A percentile compares a stretch with the other conserved stretches of the same genome.
Evolutionary conservation across 2,113 vertebrate species (phyloP).

Genomic region (Butastur rufipennis): DNA sequence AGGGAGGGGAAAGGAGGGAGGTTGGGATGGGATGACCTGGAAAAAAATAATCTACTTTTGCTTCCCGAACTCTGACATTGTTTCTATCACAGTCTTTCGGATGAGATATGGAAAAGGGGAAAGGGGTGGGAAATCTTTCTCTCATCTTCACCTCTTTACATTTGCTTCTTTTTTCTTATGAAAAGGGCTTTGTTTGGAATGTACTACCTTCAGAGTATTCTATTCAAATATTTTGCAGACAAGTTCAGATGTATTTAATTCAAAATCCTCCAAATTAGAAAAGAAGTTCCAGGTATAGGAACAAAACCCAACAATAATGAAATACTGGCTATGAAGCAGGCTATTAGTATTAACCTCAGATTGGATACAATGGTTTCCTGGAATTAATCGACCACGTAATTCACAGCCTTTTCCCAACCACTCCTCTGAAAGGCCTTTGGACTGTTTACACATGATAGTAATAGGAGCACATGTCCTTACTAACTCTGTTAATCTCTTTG

Average conservation of each 20-base stretch:
- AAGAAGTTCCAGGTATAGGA: background rate
- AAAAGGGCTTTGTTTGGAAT: background rate
- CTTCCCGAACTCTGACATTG: background rate
- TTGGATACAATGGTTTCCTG: constrained; percentile 1
- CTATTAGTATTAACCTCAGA: background rate
- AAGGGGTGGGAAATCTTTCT: background rate
- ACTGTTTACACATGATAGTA: background rate
- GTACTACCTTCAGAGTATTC: background rate
- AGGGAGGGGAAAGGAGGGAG: background rate
- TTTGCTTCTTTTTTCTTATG: background rate
- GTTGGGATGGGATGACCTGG: fast-evolving
- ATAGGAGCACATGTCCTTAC: background rate
- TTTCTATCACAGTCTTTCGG: background rate
- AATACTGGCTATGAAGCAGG: constrained; percentile 7
- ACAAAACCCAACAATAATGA: background rate
- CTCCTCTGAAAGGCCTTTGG: background rate
- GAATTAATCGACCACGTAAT: constrained; percentile 38
- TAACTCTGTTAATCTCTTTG: constrained; percentile 9
- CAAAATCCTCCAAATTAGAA: background rate
- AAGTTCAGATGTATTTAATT: background rate
- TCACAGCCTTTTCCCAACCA: constrained; percentile 1
- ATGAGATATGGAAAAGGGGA: background rate
- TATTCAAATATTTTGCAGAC: background rate
- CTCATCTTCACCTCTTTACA: background rate
- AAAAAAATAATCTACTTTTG: background rate